phyloP scores from a whole-genome alignment of 2,113 vertebrate genomes.

The Lichenostomus cassidix region DNA sequence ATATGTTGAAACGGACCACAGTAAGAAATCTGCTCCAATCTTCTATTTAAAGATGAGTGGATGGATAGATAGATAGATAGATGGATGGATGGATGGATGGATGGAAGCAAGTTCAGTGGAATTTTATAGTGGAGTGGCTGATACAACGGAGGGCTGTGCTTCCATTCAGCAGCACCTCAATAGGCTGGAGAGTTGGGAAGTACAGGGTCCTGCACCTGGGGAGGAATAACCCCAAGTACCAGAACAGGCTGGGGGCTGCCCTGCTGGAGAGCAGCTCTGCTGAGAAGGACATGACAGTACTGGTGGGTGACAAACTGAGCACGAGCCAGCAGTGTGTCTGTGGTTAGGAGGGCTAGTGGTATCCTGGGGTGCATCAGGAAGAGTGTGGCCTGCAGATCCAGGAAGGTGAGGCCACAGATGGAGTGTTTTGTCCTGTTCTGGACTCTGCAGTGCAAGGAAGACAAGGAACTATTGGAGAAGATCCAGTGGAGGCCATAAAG shows the following conservation, averaged over 20 bases:
- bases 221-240: not conserved
- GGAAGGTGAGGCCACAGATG: not conserved
- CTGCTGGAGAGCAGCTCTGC: not conserved
- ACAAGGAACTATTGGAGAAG: not conserved
- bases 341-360: not conserved
- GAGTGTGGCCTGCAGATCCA: not conserved
- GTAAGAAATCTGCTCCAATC: not conserved
- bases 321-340: not conserved
- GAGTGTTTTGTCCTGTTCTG: not conserved
- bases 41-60: not conserved
- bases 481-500: not conserved
- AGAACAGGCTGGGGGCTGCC: not conserved
- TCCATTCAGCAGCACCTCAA: not conserved
- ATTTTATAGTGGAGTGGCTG: not conserved
- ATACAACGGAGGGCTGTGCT: not conserved
- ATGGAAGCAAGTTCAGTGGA: not conserved
- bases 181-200: not conserved
- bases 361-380: not conserved
- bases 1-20: not conserved
- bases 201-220: not conserved
- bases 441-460: not conserved
- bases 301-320: not conserved
- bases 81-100: not conserved
- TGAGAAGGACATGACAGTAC: not conserved
- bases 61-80: not conserved